These are phyloP conservation scores for Proterorhinus semilunaris DNA, from an alignment of 2,113 vertebrate genomes.

Conservation along the genomic window DNA sequence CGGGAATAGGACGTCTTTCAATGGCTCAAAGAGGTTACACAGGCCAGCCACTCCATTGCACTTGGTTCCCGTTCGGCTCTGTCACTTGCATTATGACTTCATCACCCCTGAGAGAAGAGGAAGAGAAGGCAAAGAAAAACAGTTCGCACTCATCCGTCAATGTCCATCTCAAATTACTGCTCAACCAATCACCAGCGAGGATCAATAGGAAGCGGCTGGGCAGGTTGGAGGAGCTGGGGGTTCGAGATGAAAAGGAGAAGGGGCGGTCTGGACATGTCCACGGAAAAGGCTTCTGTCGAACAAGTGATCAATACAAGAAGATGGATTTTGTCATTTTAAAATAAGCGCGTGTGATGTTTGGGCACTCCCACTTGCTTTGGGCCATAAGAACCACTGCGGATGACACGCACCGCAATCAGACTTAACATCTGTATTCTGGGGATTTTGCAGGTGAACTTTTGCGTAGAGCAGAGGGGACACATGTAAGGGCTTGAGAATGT, in stretches of 20 bases:
- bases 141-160: slow-evolving; percentile 83
- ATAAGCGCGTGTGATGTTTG: slow-evolving; percentile 63
- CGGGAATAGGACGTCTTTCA: slow-evolving; percentile 45
- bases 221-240: slow-evolving; percentile 58
- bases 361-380: slow-evolving; percentile 62
- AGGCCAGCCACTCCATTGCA: slow-evolving; percentile 56
- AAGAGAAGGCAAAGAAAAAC: slow-evolving; percentile 75
- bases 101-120: slow-evolving; percentile 69
- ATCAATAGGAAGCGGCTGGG: slow-evolving; percentile 83
- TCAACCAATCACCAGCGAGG: slow-evolving; percentile 81
- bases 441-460: too few relatives aligned
- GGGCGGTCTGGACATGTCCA: slow-evolving; percentile 72
- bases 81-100: slow-evolving; percentile 78
- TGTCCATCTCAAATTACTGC: slow-evolving; percentile 82
- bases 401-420: slow-evolving; percentile 24
- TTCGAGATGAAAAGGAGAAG: slow-evolving; percentile 65
- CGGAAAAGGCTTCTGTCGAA: slow-evolving; percentile 74
- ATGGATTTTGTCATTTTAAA: slow-evolving; percentile 76
- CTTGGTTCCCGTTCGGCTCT: slow-evolving; percentile 69
- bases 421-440: neutral
- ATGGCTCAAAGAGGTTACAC: slow-evolving; percentile 73
- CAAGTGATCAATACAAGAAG: slow-evolving; percentile 76
- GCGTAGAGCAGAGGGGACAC: too few relatives aligned
- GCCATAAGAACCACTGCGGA: slow-evolving; percentile 42
- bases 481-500: neutral